phyloP scores from a whole-genome alignment of 2,888 invertebrate species.

The Brenthis hecate region DNA sequence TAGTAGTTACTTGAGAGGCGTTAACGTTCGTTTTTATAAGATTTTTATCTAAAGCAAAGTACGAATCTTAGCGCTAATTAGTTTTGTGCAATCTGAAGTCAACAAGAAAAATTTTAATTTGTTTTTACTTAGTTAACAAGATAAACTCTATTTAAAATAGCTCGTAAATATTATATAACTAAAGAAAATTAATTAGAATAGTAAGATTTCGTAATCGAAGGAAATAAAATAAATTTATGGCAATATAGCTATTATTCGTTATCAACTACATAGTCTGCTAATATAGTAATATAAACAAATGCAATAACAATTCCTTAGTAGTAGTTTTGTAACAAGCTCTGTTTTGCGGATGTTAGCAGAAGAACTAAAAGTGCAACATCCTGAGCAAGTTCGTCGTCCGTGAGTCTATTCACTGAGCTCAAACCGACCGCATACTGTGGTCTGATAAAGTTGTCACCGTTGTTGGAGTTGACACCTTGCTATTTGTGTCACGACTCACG shows the following conservation, averaged over 20 bases:
- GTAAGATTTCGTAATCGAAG: neutral
- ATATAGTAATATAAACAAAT: neutral
- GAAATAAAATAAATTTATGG: neutral
- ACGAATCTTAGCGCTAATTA: constrained; percentile 18
- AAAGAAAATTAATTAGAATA: neutral
- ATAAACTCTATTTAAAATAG: neutral
- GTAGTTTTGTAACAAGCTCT: constrained; percentile 4
- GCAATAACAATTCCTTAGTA: constrained; percentile 3
- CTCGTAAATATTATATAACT: constrained; percentile 2
- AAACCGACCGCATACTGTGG: constrained; percentile 54
- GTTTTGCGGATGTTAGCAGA: constrained; percentile 19
- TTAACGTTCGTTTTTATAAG: constrained; percentile 26
- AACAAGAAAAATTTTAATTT: constrained; percentile 6
- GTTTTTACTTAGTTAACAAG: neutral
- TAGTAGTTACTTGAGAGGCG: constrained; percentile 16
- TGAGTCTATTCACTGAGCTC: constrained; percentile 49
- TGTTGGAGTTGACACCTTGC: constrained; percentile 48
- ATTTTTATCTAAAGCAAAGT: constrained; percentile 25
- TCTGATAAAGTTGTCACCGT: constrained; percentile 64
- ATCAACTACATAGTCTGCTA: neutral
- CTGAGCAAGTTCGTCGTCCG: constrained; percentile 45
- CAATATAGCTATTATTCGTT: neutral
- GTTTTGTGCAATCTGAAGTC: constrained; percentile 10
- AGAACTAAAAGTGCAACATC: constrained; percentile 34
- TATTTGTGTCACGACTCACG: constrained; percentile 34